Evolutionary conservation across 92 coral and sea anemone genomes (phyloP), one percentile per base, ranked within the genome.

Genomic region (Virgularia gustaviana): DNA sequence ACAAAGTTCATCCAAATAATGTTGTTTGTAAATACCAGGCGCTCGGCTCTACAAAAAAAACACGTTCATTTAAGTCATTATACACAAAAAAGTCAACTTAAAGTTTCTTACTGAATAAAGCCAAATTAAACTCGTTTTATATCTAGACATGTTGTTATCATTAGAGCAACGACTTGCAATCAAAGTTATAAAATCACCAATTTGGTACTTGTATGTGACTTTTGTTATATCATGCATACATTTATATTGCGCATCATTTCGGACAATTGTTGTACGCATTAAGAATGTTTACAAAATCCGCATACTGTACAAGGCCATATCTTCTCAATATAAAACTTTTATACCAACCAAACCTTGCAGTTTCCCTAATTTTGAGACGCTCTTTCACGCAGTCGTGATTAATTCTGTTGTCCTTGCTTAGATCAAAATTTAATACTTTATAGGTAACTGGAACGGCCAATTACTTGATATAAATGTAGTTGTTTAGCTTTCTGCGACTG

Each of bases 1-100:
- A 42, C 76, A 77, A 8, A 92, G 83, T 19, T 92, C 98, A 43
- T 71, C 76, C 49, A 92, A 70, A 57, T 92, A 92, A 56, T 92
- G 83, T 44, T 84, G 87, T 63, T 92, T 92, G 76, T 92, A 92
- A 49, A 92, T 92, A 3, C 98, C 98, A 37, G 98, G 96, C 6
- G 86, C 70, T 18, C 98, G 91, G 30, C 87, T 52, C 98, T 92
- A 19, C 25, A 28, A 22, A 23, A 6, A 15, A 6, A 31, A 20
- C 29, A 65, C 36, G 29, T 15, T 13, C 12, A 63, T 2, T 25
- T 25, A 10, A 60, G 25, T 60, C 1, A 11, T 36, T 25, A 30
- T 33, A 2, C 24, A 36, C 19, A 1, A 16, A 11, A 22, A 53
- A 16, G 9, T 8, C 10, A 51, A 51, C 20, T 51, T 51, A 7